phyloP scores from a whole-genome alignment of 1,140 invertebrate species.

The Lepidurus apus region DNA sequence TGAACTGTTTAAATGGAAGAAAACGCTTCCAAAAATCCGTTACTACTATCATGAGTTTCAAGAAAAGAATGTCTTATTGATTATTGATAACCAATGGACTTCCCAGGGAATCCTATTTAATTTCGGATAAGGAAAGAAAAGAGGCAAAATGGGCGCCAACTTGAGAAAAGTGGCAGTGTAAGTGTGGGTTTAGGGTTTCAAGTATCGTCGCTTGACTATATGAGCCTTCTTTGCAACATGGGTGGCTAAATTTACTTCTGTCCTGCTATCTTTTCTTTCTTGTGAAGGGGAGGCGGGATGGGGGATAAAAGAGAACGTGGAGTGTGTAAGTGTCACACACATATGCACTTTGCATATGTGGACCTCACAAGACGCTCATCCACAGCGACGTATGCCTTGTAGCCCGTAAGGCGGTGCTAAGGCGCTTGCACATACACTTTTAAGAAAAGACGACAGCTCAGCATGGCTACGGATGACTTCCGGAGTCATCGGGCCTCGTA shows the following conservation, averaged over 20 bases:
- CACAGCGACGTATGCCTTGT: neutral
- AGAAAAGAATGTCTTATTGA: too few species aligned
- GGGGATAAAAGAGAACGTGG: neutral
- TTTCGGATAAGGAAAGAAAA: neutral
- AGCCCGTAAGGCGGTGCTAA: conserved; percentile 1
- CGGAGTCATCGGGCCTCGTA: conserved; percentile 20
- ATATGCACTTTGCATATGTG: conserved; percentile 19
- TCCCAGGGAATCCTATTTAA: neutral
- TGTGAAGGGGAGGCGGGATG: neutral
- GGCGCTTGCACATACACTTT: neutral
- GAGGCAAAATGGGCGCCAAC: neutral
- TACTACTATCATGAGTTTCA: too few species aligned
- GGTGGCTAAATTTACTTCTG: conserved; percentile 19
- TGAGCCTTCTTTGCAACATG: neutral
- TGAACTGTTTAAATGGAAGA: too few species aligned
- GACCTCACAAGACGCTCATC: conserved; percentile 18
- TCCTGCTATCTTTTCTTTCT: conserved; percentile 12
- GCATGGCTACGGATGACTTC: conserved; percentile 20
- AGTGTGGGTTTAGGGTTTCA: conserved; percentile 13
- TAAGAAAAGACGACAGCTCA: conserved; percentile 10
- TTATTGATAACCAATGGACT: too few species aligned
- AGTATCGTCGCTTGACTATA: neutral
- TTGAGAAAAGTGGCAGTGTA: conserved; percentile 19
- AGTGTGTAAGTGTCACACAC: conserved; percentile 9
- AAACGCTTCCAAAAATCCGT: too few species aligned